Conservation (phyloP, 2,113 vertebrate species). For the Ammospiza nelsoni region DNA sequence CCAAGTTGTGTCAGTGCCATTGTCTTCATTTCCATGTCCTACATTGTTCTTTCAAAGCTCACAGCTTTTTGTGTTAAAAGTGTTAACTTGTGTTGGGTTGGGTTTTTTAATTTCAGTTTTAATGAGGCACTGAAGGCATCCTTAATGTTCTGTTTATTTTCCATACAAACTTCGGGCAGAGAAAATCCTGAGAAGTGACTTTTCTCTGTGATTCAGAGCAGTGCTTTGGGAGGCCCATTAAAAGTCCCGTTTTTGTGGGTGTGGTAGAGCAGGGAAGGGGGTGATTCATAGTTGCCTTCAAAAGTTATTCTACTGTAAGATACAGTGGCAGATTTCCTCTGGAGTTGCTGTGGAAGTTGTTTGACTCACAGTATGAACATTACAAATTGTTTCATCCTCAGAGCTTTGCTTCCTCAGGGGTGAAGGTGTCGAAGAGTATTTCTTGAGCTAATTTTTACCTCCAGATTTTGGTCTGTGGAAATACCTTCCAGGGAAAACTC, state of each 20-base stretch:
- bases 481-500: neutral
- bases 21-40: neutral
- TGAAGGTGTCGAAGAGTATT: neutral
- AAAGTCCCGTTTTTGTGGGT: neutral
- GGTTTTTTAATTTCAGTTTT: fast-evolving
- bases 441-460: neutral
- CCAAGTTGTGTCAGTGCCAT: fast-evolving
- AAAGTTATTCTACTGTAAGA: neutral
- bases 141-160: neutral
- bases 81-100: neutral
- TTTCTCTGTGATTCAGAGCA: neutral
- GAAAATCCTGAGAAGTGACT: neutral
- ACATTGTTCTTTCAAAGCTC: neutral
- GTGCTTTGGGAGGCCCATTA: neutral
- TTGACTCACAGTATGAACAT: neutral
- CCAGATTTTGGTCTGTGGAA: neutral
- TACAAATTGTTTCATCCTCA: neutral
- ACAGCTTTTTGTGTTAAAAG: too few species aligned
- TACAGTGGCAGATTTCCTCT: neutral
- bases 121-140: neutral
- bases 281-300: slow-evolving; percentile 31
- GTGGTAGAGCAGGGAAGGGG: neutral
- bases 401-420: neutral
- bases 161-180: neutral
- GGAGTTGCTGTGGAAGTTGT: neutral